phyloP scores from a whole-genome alignment of 2,888 invertebrate species.

The Stenodera caucasica region DNA sequence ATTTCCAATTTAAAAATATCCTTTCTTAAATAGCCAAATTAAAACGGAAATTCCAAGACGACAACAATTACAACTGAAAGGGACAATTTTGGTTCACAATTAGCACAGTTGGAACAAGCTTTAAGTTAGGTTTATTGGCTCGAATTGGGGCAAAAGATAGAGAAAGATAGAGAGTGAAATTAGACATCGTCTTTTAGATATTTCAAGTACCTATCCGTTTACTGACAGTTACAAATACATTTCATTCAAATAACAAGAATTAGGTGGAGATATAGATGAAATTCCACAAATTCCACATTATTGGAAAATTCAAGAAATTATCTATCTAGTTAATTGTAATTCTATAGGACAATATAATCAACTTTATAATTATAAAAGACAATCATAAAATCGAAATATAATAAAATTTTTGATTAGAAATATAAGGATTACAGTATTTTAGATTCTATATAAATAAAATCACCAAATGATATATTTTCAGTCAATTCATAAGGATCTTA shows the following conservation, averaged over 20 bases:
- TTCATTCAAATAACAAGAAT: slow-evolving; percentile 27
- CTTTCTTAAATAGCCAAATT: slow-evolving; percentile 27
- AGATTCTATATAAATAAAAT: slow-evolving; percentile 16
- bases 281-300: slow-evolving; percentile 16
- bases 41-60: slow-evolving; percentile 15
- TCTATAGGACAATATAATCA: too few species aligned
- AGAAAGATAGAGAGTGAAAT: slow-evolving; percentile 25
- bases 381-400: slow-evolving; percentile 26
- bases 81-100: slow-evolving; percentile 30
- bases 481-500: slow-evolving; percentile 19
- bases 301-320: neutral
- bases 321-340: neutral
- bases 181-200: slow-evolving; percentile 34
- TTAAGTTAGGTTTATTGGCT: slow-evolving; percentile 42
- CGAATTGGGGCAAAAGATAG: slow-evolving; percentile 8
- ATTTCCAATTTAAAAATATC: slow-evolving; percentile 6
- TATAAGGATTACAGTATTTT: slow-evolving; percentile 23
- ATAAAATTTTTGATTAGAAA: slow-evolving; percentile 28
- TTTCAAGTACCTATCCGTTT: slow-evolving; percentile 14
- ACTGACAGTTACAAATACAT: slow-evolving; percentile 33
- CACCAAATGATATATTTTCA: slow-evolving; percentile 22
- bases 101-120: slow-evolving; percentile 37
- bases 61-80: slow-evolving; percentile 9
- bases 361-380: slow-evolving; percentile 18
- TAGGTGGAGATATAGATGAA: slow-evolving; percentile 19